Evolutionary conservation across 2,113 vertebrate species (phyloP), one percentile per base, ranked within the genome.

Genomic region (Salvelinus fontinalis): DNA sequence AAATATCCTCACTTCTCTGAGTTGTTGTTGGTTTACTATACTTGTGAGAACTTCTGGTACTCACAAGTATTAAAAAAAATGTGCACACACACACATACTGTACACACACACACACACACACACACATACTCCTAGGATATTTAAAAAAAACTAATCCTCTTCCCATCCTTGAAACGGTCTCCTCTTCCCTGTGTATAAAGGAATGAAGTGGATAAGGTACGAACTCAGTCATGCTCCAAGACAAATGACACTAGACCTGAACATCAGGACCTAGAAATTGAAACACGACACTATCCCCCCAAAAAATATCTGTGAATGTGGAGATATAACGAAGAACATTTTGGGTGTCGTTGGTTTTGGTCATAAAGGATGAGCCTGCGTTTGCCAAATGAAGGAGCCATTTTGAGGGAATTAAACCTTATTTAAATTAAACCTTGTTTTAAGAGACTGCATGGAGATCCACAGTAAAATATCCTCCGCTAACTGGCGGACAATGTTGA

Each of bases 401-500:
- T 39, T 68, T 18, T 18, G 14, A 16, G 70, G 67, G 62, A 74
- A 76, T 71, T 73, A 77, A 79, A 80, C 65, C 66, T 74, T 71
- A 67, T 72, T 12, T 65, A 71, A 80, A 70, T 84, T n/a, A n/a
- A n/a, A n/a, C n/a, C n/a, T n/a, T n/a, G n/a, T n/a, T n/a, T 83
- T 74, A 66, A 74, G 67, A 4, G 1, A 27, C 20, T 70, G 78
- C 80, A 81, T 65, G 83, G 84, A 86, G 78, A 87, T 81, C 79
- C 79, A 73, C 82, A 90, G 79, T 81, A 81, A 87, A 84, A 89
- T 73, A 79, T 77, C 84, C 75, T 9, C 39, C 0, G 39, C 39
- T 44, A 12, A 84, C 79, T 69, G 57, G 73, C 75, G 80, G 84
- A 84, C 79, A 82, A 87, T 84, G 84, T 87, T 89, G 86, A 87